Base-by-base conservation (phyloP, 2,888 invertebrate species). In the Tuta absoluta region DNA sequence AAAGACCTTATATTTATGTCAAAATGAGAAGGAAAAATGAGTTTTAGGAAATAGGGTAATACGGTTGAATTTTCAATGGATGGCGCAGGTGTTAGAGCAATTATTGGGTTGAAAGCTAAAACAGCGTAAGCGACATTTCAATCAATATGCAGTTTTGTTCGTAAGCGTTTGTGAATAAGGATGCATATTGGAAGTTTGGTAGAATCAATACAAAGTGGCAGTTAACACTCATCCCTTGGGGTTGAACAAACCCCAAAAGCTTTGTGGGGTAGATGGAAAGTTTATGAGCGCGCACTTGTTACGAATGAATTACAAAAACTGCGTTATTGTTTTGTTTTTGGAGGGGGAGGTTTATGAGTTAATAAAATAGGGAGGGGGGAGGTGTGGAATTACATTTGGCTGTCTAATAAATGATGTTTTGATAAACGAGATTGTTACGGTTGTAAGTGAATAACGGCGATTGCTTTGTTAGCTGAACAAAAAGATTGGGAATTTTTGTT, bases 241-340 rank as follows among this genome's bases (percentile, higher is more conserved):
- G 77, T 72, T 71, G 69, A 71, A 74, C 76, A 80, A 85, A 80
- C 84, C 84, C 85, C 86, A 84, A 82, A 84, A 87, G 87, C 85
- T 82, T 85, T 85, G 86, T 80, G 82, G 84, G 86, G 86, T 84
- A 79, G 84, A 84, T 85, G 82, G 85, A 80, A 88, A 83, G 82
- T 89, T 90, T 90, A 89, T 87, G 89, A 82, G 81, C 78, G 85
- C 82, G 82, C 89, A 89, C 87, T 90, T 88, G 88, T 88, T 86
- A 81, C 75, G 66, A 69, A 84, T 84, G 87, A 82, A 87, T 87
- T 89, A 85, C 84, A 89, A 89, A 90, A 88, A 89, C 79, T 80
- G 80, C 83, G 64, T 64, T 64, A 66, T 66, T 66, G 66, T 66
- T 66, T 66, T 63, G 64, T 64, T 64, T 53, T 49, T 57, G 59